phyloP scores from a whole-genome alignment of 2,797 vertebrate species.

The Pseudotriccus pelzelni region DNA sequence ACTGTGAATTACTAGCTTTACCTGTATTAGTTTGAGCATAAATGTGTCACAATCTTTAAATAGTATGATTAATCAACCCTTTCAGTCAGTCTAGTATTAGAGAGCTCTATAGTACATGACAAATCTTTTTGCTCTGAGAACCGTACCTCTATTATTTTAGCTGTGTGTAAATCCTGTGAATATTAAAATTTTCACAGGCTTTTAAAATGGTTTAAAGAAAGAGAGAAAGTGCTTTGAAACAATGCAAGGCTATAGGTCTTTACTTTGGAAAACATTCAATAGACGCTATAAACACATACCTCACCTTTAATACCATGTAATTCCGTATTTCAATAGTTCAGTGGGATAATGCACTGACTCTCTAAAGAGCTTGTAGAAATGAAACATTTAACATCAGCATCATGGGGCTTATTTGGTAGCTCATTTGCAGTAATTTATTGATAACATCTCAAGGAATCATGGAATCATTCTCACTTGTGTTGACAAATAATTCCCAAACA shows the following conservation, averaged over 20 bases:
- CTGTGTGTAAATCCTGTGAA: background rate
- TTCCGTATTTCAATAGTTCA: background rate
- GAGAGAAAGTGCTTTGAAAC: background rate
- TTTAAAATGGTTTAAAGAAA: background rate
- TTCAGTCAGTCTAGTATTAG: background rate
- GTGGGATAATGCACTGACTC: background rate
- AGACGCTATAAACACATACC: background rate
- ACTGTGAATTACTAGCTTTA: conserved; percentile 20
- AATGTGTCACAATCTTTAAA: conserved; percentile 49
- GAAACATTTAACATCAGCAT: background rate
- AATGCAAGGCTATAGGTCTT: background rate
- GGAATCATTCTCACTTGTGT: background rate
- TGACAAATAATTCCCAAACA: background rate
- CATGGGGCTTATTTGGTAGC: background rate
- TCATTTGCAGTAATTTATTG: conserved; percentile 4
- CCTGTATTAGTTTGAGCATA: conserved; percentile 11
- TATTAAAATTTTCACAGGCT: background rate
- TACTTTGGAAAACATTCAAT: conserved; percentile 3
- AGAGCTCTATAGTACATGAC: background rate
- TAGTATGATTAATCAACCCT: conserved; percentile 33
- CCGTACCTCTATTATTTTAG: conserved; percentile 2
- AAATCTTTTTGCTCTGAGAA: conserved; percentile 35
- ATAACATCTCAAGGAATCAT: background rate
- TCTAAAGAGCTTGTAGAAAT: conserved; percentile 13
- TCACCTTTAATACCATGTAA: conserved; percentile 21